Base-by-base conservation (phyloP, 2,113 vertebrate species). In the Gadus macrocephalus region DNA sequence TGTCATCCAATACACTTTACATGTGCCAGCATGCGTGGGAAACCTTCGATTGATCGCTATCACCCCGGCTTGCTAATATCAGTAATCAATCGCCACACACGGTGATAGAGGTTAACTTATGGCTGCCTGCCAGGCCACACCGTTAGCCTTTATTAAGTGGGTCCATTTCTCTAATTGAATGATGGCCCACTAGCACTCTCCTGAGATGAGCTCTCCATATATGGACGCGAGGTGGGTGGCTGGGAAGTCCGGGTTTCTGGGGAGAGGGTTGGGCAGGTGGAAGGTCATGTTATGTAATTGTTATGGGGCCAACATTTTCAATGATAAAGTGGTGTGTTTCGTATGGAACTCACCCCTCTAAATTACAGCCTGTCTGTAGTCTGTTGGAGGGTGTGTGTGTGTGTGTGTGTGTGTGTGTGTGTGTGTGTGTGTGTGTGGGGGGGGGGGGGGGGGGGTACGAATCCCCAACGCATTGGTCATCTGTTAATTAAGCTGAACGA, bases 31-130 rank as follows among this genome's bases (percentile, higher is more conserved):
- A 14, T 49, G 42, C 42, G 15, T 58, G 67, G 71, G 70, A 72
- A 78, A 25, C 22, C 5, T 62, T 7, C 11, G 61, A 25, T 72
- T 81, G 66, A 83, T 76, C 72, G 69, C 78, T 53, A 80, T 78
- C 77, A 73, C 77, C 78, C 66, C 67, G 83, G 75, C 16, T 55
- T 55, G 53, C 53, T 16, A 55, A 76, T 83, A 71, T 75, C 74
- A 76, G n/a, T 31, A 72, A 87, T 81, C 17, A 65, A 85, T 87
- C 62, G 70, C 1, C 2, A 0, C 77, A 53, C 64, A 59, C 55
- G 55, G 16, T 83, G 76, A 73, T 77, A 53, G 58, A 76, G 75
- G 67, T 67, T 85, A 84, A 89, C 85, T 82, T 68, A 82, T 75
- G 68, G 80, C 76, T 79, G 65, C 66, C 61, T 55, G 75, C 67